A percentile compares a stretch with the other conserved stretches of the same genome.
Conservation (phyloP, 1,140 invertebrate genomes). For the Zaprionus lachaisei region DNA sequence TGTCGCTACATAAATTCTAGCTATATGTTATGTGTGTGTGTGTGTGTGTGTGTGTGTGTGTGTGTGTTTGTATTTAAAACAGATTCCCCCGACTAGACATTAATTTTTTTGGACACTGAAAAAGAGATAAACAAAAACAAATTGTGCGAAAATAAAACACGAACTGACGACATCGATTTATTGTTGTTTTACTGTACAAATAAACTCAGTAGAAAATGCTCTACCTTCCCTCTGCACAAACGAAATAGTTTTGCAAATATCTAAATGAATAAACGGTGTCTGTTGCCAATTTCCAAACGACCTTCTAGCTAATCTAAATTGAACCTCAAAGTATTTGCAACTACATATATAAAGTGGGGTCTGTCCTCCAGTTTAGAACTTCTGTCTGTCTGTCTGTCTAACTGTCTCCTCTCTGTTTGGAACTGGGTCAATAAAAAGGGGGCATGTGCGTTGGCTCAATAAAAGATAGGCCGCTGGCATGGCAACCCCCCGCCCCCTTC, state of each 20-base stretch:
- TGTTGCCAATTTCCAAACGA: conserved; percentile 24
- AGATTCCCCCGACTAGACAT: conserved; percentile 61
- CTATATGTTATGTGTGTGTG: not conserved
- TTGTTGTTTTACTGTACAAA: conserved; percentile 28
- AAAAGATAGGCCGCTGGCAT: conserved; percentile 65
- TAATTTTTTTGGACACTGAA: conserved; percentile 44
- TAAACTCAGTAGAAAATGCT: conserved; percentile 4
- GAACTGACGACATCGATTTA: conserved; percentile 44
- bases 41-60: conserved; percentile 1
- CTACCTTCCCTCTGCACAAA: conserved; percentile 7
- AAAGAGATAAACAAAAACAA: conserved; percentile 23
- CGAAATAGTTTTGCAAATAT: conserved; percentile 47
- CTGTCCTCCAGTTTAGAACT: conserved; percentile 1
- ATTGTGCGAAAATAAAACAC: conserved; percentile 36
- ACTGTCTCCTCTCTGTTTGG: conserved; percentile 20
- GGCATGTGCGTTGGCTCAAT: conserved; percentile 66
- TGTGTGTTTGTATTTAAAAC: conserved; percentile 21
- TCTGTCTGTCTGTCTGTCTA: conserved; percentile 11
- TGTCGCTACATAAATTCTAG: conserved; percentile 51
- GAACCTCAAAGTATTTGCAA: conserved; percentile 12
- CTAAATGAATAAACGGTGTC: conserved; percentile 2
- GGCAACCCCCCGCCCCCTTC: conserved; percentile 34
- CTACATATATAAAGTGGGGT: not conserved
- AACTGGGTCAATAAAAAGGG: conserved; percentile 66
- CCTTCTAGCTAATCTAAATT: conserved; percentile 21